Base-by-base conservation (phyloP, 1,140 invertebrate genomes). In the Pogonomyrmex barbatus region DNA sequence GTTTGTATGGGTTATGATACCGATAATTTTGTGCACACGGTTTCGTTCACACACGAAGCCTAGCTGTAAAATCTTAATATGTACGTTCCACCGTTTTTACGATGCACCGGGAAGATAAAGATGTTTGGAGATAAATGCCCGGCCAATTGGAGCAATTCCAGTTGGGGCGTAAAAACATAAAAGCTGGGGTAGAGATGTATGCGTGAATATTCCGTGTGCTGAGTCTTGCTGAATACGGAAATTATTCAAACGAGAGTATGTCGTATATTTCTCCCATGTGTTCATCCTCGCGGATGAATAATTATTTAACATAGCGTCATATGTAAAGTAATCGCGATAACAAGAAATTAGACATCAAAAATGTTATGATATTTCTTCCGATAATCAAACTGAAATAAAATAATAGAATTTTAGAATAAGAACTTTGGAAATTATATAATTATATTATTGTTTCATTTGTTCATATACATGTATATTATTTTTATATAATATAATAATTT, bases 61-160 rank as follows among this genome's bases (percentile, higher is more conserved):
- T 47, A 56, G 82, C 36, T 67, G 73, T 85, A 85, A 85, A 85
- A 85, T 30, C 50, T 85, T 85, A 78, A 76, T 85, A 73, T 73
- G 71, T 54, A 12, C 71, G 39, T 85, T n/a, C 12, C 47, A 47
- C 24, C 39, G 39, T 45, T 85, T 67, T 85, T 85, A 85, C 60
- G 82, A 73, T 50, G 24, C 47, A 62, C 4, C 50, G 24, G 30
- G 12, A 36, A 17, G 68, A 73, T 60, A 58, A 83, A 54, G 56
- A 81, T 47, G 70, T 88, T 86, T 60, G 68, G 42, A 50, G 71
- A 86, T 86, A 81, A 79, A 68, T 71, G 45, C 47, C 42, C 58
- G 75, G 63, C 33, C 65, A 58, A 87, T 87, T 85, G 73, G 47
- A 62, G 24, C 67, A 42, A 50, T 85, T 70, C 36, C 12, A 33